These are phyloP conservation scores for Argyra leucocephala DNA, from an alignment of 2,888 invertebrate species.

Conservation along the genomic window DNA sequence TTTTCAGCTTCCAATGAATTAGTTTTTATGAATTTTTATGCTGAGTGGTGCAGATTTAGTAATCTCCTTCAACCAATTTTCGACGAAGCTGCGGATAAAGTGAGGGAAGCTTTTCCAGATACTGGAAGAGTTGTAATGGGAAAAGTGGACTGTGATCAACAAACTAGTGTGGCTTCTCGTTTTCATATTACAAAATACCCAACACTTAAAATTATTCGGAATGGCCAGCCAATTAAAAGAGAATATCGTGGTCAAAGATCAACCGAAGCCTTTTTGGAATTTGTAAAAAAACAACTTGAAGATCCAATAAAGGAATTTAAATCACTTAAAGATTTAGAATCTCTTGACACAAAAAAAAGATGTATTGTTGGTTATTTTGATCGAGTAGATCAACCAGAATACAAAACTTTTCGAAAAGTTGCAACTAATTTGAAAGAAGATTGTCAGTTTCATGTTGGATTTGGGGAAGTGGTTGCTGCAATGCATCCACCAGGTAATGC, in stretches of 20 bases:
- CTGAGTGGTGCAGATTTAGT: slow-evolving; percentile 99
- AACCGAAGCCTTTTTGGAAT: slow-evolving; percentile 79
- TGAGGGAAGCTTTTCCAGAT: slow-evolving; percentile 62
- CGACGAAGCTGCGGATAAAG: slow-evolving; percentile 86
- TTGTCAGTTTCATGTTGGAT: slow-evolving; percentile 85
- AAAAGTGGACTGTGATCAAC: slow-evolving; percentile 94
- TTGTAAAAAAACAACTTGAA: slow-evolving; percentile 78
- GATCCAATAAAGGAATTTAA: slow-evolving; percentile 75
- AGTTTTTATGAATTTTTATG: slow-evolving; percentile 98
- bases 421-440: slow-evolving; percentile 88
- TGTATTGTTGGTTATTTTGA: slow-evolving; percentile 89
- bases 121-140: slow-evolving; percentile 83
- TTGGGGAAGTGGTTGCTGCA: slow-evolving; percentile 69
- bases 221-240: slow-evolving; percentile 79
- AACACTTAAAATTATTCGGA: slow-evolving; percentile 87
- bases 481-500: slow-evolving; percentile 73
- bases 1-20: slow-evolving; percentile 87
- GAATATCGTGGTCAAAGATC: slow-evolving; percentile 88
- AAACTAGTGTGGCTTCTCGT: slow-evolving; percentile 74
- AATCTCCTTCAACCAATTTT: slow-evolving; percentile 93
- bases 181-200: slow-evolving; percentile 98
- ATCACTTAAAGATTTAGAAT: slow-evolving; percentile 59
- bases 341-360: slow-evolving; percentile 69
- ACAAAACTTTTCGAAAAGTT: slow-evolving; percentile 66
- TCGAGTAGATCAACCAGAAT: slow-evolving; percentile 65